Conservation (phyloP, 2,888 invertebrate species). For the Tiliacea aurago region DNA sequence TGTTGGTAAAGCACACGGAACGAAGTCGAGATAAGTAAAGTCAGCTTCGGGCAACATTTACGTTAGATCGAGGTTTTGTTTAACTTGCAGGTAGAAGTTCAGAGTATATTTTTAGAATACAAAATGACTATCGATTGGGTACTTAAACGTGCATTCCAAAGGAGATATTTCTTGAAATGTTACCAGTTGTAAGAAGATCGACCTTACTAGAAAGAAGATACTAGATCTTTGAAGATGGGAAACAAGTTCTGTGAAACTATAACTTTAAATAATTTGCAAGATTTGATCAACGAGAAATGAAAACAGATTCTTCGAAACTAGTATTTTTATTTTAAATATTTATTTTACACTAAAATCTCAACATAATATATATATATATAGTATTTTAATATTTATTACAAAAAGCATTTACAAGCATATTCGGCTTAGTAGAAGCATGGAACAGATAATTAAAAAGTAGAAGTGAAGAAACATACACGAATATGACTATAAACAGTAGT, state of each 20-base stretch:
- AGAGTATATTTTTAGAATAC: constrained; percentile 27
- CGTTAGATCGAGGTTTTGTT: constrained; percentile 28
- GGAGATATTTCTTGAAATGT: background rate
- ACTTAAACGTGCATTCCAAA: background rate
- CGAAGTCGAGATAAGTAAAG: constrained; percentile 13
- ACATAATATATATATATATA: too few species aligned
- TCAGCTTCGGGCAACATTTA: constrained; percentile 25
- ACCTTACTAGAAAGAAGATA: too few species aligned
- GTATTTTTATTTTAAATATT: background rate
- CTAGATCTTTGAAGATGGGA: background rate
- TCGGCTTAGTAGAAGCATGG: too few species aligned
- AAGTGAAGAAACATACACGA: background rate
- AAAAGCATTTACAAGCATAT: background rate
- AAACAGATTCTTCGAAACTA: background rate
- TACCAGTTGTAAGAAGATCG: background rate
- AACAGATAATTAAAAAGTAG: too few species aligned
- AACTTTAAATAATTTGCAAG: background rate
- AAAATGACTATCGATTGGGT: constrained; percentile 2
- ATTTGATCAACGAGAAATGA: background rate
- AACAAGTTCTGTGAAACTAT: background rate
- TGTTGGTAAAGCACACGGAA: constrained; percentile 25
- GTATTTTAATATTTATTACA: background rate
- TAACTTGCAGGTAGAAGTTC: constrained; percentile 35
- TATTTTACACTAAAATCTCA: background rate
- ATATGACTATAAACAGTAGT: background rate